Evolutionary conservation across 2,797 vertebrate species (phyloP).

Genomic region (Pelodytes ibericus): DNA sequence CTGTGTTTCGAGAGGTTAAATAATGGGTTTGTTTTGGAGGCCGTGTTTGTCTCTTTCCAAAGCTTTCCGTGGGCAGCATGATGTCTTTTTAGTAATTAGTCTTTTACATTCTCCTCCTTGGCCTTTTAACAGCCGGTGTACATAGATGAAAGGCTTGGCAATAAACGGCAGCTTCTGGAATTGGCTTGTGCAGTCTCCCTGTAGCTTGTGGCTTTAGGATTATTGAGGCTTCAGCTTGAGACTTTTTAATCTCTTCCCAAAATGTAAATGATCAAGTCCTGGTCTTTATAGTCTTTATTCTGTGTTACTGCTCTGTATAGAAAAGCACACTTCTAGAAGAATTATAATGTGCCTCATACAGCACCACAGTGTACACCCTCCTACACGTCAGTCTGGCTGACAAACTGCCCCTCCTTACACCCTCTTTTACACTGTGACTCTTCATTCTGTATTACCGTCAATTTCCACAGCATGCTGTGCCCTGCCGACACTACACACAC

Average conservation of each 20-base stretch:
- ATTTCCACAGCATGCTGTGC: no score
- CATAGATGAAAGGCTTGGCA: slow-evolving; percentile 44
- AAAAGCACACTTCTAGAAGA: no score
- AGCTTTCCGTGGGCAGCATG: slow-evolving; percentile 35
- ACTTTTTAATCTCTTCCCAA: slow-evolving; percentile 37
- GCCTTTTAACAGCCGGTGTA: slow-evolving; percentile 48
- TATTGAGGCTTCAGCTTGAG: slow-evolving; percentile 49
- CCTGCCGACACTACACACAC: no score
- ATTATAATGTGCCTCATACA: no score
- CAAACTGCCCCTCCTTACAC: no score
- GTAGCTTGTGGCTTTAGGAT: slow-evolving; percentile 47
- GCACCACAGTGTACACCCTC: no score
- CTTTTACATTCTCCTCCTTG: slow-evolving; percentile 49
- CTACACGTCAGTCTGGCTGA: no score
- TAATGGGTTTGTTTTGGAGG: slow-evolving; percentile 33
- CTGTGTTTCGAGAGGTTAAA: slow-evolving; percentile 8
- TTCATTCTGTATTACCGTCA: no score
- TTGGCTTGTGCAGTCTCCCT: slow-evolving; percentile 42
- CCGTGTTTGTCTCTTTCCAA: slow-evolving; percentile 14
- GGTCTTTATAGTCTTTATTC: background rate
- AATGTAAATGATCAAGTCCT: slow-evolving; percentile 19
- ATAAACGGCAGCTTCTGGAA: slow-evolving; percentile 54
- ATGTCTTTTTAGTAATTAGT: slow-evolving; percentile 44
- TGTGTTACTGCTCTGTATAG: no score
- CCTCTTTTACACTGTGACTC: no score